Evolutionary conservation across 2,113 vertebrate species (phyloP).

Genomic region (Pelecanus crispus): DNA sequence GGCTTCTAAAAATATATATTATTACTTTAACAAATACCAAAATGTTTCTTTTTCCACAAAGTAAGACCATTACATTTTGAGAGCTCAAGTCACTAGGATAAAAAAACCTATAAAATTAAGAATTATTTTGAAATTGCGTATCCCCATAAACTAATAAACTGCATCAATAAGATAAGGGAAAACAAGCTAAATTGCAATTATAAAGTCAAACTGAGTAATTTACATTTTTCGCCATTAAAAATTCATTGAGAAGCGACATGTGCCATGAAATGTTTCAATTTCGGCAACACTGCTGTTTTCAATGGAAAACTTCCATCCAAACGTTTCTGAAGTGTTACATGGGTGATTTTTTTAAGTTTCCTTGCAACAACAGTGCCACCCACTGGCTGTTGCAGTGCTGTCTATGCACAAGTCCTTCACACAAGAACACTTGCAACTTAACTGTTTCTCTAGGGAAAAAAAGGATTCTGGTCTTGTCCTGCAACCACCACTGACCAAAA

Average conservation of each 20-base stretch:
- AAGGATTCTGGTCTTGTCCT: not conserved
- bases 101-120: not conserved
- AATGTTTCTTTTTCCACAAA: not conserved
- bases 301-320: conserved; percentile 45
- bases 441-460: not conserved
- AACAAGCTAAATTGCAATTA: not conserved
- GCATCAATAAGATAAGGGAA: not conserved
- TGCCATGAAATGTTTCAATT: conserved; percentile 28
- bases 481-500: not conserved
- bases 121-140: not conserved
- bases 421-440: not conserved
- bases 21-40: not conserved
- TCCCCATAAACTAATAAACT: not conserved
- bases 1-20: not conserved
- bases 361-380: conserved; percentile 49
- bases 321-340: not conserved
- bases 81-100: not conserved
- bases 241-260: not conserved
- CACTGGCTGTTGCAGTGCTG: not conserved
- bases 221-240: not conserved
- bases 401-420: not conserved
- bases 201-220: not conserved
- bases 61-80: not conserved
- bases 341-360: not conserved
- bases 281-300: not conserved